These are phyloP conservation scores for Agrochola lychnidis DNA, from an alignment of 2,888 invertebrate genomes.

Conservation along the genomic window DNA sequence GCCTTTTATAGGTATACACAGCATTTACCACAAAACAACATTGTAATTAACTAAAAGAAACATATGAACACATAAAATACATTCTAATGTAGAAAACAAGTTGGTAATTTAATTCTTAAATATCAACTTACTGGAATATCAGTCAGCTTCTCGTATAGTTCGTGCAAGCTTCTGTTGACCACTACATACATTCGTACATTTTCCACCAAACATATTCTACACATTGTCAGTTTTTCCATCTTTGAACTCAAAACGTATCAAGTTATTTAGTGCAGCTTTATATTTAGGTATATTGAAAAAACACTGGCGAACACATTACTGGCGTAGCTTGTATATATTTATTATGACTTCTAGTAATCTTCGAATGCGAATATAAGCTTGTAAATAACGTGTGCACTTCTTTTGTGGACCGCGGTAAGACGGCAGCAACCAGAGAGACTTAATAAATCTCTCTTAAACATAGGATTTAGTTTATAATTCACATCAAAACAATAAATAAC, in stretches of 20 bases:
- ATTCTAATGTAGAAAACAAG: too few relatives aligned
- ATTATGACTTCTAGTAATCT: background rate
- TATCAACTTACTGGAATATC: background rate
- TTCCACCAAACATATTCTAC: constrained; percentile 3
- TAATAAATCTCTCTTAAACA: too few relatives aligned
- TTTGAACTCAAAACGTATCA: too few relatives aligned
- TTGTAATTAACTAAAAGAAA: too few relatives aligned
- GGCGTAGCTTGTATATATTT: background rate
- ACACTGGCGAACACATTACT: background rate
- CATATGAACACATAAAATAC: too few relatives aligned
- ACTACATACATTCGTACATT: background rate
- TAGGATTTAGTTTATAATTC: too few relatives aligned
- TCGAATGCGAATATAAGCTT: background rate
- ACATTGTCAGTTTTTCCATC: background rate
- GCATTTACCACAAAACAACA: too few relatives aligned
- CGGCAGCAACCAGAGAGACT: too few relatives aligned
- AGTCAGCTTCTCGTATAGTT: background rate
- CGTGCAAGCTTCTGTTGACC: background rate
- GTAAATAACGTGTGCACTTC: background rate
- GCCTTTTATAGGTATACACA: too few relatives aligned
- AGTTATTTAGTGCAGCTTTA: background rate
- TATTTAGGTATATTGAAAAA: background rate
- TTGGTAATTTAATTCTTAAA: background rate
- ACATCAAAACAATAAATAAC: too few relatives aligned
- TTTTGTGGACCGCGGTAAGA: background rate